Percentiles rank a stretch among this genome's conserved stretches.
phyloP scores from a whole-genome alignment of 2,113 vertebrate species.

The Limanda limanda region DNA sequence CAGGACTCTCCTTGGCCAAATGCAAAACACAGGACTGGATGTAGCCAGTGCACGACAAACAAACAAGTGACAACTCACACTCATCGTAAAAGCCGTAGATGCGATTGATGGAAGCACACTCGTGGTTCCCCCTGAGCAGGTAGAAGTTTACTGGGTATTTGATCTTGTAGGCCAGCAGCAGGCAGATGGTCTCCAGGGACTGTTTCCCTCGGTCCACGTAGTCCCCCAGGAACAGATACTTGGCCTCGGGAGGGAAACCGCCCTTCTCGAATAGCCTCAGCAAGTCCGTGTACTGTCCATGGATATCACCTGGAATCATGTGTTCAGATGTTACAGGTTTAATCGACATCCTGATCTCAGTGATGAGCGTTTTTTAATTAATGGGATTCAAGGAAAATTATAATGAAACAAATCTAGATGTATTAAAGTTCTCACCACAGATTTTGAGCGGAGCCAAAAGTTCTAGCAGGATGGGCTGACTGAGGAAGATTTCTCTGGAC shows the following conservation, averaged over 20 bases:
- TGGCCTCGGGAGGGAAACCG: slow-evolving; percentile 95
- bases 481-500: slow-evolving; percentile 96
- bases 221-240: slow-evolving; percentile 96
- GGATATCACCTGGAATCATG: slow-evolving; percentile 74
- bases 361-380: not conserved
- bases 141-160: slow-evolving; percentile 98
- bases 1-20: not conserved
- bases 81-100: slow-evolving; percentile 98
- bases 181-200: slow-evolving; percentile 95
- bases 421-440: slow-evolving; percentile 83
- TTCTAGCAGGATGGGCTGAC: slow-evolving; percentile 95
- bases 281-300: slow-evolving; percentile 88
- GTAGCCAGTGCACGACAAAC: not conserved
- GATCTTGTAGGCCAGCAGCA: slow-evolving; percentile 95
- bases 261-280: slow-evolving; percentile 95
- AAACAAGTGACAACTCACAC: slow-evolving; percentile 82
- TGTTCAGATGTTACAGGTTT: not conserved
- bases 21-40: no score
- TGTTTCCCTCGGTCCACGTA: slow-evolving; percentile 97
- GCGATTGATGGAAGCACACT: slow-evolving; percentile 96
- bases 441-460: slow-evolving; percentile 96
- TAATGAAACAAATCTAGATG: not conserved
- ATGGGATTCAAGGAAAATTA: not conserved
- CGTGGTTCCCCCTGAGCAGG: slow-evolving; percentile 93
- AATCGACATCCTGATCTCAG: not conserved